Evolutionary conservation across 2,797 vertebrate species (phyloP), one percentile per base, ranked within the genome.

Genomic region (Echiichthys vipera): DNA sequence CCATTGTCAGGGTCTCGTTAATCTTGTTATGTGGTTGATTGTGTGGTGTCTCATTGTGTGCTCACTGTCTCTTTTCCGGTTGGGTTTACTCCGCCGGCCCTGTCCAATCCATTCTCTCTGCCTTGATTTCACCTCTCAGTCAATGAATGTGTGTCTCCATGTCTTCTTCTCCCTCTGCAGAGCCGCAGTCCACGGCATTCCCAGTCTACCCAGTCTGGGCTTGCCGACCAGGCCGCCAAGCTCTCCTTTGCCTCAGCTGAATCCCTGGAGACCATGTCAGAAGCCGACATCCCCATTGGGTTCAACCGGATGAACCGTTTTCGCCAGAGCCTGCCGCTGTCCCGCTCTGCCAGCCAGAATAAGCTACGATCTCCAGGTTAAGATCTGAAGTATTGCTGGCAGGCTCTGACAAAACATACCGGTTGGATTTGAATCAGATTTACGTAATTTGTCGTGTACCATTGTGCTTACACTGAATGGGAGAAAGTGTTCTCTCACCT

Each of bases 261-360:
- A 77, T 98, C 97, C 78, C 85, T 99, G 95, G 98, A 99, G 93
- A 99, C 97, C 91, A 99, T 99, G 98, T 99, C 98, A 0, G 98
- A 99, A 87, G 96, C 97, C 0, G 97, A 99, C 94, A 93, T 99
- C 71, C 98, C 98, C 37, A 74, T 98, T 43, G 96, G 97, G 0
- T 99, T 99, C 91, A 99, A 95, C 93, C 97, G 98, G 84, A 98
- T 98, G 96, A 99, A 99, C 90, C 96, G 98, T 27, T 97, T 99
- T 83, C 95, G 98, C 22, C 98, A 99, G 95, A 99, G 98, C 91
- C 91, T 99, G 85, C 98, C 97, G 1, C 91, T 99, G 85, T 97
- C 97, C 46, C 96, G 98, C 36, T 99, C 98, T 6, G 95, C 97
- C 93, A 99, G 97, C 93, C 98, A 99, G 95, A 98, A 96, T 67